Evolutionary conservation across 2,797 vertebrate genomes (phyloP).

Genomic region (Hydrolagus colliei): DNA sequence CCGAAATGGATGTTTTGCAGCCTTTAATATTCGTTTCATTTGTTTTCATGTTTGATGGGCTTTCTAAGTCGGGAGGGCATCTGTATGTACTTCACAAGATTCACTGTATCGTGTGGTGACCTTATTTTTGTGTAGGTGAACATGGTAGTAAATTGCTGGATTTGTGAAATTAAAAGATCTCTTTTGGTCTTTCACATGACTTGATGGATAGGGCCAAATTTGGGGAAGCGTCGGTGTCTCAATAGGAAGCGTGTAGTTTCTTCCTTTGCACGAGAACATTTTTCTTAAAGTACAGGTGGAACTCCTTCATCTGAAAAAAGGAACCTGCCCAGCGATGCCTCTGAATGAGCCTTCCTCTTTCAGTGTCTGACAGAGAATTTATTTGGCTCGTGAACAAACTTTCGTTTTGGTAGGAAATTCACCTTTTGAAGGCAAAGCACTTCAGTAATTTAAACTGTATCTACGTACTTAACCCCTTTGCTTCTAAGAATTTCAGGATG

Average conservation of each 20-base stretch:
- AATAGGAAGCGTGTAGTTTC: conserved; percentile 33
- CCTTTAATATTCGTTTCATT: no score
- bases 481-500: neutral
- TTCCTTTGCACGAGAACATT: conserved; percentile 38
- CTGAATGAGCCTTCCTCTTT: conserved; percentile 37
- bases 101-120: no score
- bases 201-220: neutral
- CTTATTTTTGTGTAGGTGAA: no score
- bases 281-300: conserved; percentile 42
- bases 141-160: no score
- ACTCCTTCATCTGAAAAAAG: conserved; percentile 40
- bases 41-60: no score
- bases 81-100: no score
- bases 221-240: conserved; percentile 17
- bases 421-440: conserved; percentile 3
- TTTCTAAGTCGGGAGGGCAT: no score
- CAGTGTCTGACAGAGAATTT: conserved; percentile 33
- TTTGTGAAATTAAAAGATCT: neutral
- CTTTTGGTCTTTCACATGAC: neutral
- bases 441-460: conserved; percentile 1
- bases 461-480: conserved; percentile 6
- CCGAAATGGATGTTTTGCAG: neutral
- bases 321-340: conserved; percentile 35
- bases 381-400: conserved; percentile 23
- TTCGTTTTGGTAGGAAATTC: neutral